Evolutionary conservation across 2,113 vertebrate species (phyloP).

Genomic region (Sorex fumeus): DNA sequence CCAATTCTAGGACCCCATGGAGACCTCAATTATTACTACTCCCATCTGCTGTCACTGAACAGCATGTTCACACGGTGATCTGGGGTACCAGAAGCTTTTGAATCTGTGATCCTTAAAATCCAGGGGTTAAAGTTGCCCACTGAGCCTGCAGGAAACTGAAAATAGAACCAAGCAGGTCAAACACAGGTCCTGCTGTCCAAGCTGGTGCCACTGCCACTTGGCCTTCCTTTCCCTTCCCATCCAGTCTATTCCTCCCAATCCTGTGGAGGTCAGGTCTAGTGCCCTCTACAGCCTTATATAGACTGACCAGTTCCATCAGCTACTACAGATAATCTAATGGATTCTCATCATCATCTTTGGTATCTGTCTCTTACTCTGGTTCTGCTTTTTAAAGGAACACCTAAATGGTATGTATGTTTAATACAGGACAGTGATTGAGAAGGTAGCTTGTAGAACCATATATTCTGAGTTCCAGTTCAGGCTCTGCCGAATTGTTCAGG

Average conservation of each 20-base stretch:
- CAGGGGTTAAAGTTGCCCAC: neutral
- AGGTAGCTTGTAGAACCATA: neutral
- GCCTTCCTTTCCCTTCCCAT: neutral
- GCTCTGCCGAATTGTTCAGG: no score
- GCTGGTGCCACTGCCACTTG: neutral
- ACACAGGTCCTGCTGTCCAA: rapidly evolving
- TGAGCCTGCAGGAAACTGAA: neutral
- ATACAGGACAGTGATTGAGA: neutral
- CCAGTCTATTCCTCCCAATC: neutral
- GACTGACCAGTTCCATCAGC: neutral
- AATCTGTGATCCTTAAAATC: neutral
- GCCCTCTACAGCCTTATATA: no score
- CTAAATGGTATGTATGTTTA: neutral
- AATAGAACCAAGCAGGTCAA: rapidly evolving
- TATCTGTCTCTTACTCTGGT: neutral
- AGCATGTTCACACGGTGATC: rapidly evolving
- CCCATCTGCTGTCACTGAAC: rapidly evolving
- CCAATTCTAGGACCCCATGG: neutral
- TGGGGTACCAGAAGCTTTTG: neutral
- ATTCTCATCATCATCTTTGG: neutral
- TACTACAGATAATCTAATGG: neutral
- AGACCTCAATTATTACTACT: rapidly evolving
- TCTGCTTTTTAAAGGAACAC: neutral
- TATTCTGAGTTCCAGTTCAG: neutral
- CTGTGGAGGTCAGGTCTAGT: neutral